Conservation (phyloP, 37 sponge, comb jelly and placozoan species). For the Geodia barretti region DNA sequence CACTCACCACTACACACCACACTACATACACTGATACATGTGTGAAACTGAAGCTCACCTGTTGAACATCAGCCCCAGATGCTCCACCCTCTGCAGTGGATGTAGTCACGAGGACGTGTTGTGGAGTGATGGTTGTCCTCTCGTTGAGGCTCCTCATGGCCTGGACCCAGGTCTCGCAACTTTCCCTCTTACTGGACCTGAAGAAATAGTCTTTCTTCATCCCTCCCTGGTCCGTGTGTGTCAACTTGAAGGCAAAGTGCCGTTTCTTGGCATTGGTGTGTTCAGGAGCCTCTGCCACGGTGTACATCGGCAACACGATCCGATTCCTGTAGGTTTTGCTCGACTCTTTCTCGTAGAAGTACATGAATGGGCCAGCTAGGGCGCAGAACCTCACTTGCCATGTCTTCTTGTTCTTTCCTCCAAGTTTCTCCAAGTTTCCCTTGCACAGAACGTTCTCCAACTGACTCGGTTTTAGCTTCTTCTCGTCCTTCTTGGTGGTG, state of each 20-base stretch:
- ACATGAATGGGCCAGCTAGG: conserved; percentile 67
- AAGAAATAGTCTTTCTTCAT: conserved; percentile 81
- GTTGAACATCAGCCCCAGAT: too few species aligned
- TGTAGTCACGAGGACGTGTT: too few species aligned
- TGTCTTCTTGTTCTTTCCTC: conserved; percentile 68
- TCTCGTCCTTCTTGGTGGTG: background rate
- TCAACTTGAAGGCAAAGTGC: conserved; percentile 80
- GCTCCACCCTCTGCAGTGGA: too few species aligned
- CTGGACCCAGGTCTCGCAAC: conserved; percentile 50
- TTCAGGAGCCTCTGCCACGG: conserved; percentile 15
- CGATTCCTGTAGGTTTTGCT: conserved; percentile 79
- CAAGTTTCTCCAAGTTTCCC: conserved; percentile 89
- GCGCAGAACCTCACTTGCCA: conserved; percentile 91
- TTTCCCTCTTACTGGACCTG: conserved; percentile 25
- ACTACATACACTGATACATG: too few species aligned
- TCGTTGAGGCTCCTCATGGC: background rate
- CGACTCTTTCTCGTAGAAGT: conserved; percentile 82
- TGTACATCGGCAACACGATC: conserved; percentile 44
- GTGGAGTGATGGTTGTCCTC: too few species aligned
- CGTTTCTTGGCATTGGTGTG: conserved; percentile 67
- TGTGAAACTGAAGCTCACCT: too few species aligned
- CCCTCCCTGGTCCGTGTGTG: background rate
- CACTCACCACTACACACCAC: too few species aligned
- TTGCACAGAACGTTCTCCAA: conserved; percentile 47
- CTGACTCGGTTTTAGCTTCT: conserved; percentile 39